Base-by-base conservation (phyloP, 2,113 vertebrate genomes). In the Cyanoramphus novaezelandiae region DNA sequence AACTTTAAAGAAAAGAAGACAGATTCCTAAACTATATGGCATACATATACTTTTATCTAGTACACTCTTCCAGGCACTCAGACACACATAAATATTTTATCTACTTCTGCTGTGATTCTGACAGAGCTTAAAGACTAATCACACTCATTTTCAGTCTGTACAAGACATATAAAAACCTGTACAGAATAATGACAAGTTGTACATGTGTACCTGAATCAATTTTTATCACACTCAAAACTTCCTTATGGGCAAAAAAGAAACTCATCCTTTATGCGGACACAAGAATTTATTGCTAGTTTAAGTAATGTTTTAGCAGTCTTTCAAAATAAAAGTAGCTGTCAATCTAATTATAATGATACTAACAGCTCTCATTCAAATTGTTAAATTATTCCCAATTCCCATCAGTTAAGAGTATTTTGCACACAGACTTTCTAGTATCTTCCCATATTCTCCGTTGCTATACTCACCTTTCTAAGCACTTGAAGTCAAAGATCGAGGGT, bases 361-460 rank as follows among this genome's bases (percentile, higher is more conserved):
- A 82, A 76, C 13, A 47, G 1, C 63, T 67, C 39, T 59, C 2
- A 55, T n/a, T 72, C 20, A 88, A 72, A 50, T 60, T 80, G 3
- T 53, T 46, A 44, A 28, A 37, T 82, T 39, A n/a, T 39, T 87
- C 13, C 41, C 12, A 39, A 15, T 64, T 68, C 0, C 29, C 2
- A 35, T 25, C 23, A 37, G 31, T 68, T 77, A 19, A 64, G 75
- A 55, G 18, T n/a, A n/a, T 16, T 53, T 2, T 28, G 13, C 31
- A 53, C 3, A 21, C 13, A 59, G 20, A 27, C 3, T 49, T 85
- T 78, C 8, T 29, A 63, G 6, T 24, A 33, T 31, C 2, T 68
- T 59, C 2, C 8, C 1, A 1, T 44, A 7, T 57, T 77, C 19
- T 92, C 31, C 8, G 2, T 25, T 49, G 15, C 2, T 9, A 24